Percentiles rank a stretch among this genome's conserved stretches.
Conservation (phyloP, 2,113 vertebrate genomes). For the Henicopernis longicauda region DNA sequence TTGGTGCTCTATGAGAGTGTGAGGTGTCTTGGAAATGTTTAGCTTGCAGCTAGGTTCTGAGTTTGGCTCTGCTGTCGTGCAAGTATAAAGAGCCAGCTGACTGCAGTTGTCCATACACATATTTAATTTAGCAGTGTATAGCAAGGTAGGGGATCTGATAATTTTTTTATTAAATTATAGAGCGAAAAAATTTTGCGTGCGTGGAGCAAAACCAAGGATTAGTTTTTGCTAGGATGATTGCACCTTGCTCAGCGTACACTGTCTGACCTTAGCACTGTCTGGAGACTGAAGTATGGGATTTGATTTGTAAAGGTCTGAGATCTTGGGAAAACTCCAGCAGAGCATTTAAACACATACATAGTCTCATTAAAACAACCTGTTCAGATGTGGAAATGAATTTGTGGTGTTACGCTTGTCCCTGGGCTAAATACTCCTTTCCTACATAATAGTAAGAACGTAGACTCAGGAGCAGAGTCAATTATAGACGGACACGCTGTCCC, state of each 20-base stretch:
- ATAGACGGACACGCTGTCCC: background rate
- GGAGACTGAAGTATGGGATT: background rate
- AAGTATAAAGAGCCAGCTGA: too few species aligned
- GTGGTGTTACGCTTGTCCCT: background rate
- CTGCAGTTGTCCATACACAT: background rate
- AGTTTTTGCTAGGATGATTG: background rate
- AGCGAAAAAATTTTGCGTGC: too few species aligned
- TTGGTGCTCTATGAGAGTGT: fast-evolving
- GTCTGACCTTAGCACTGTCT: background rate
- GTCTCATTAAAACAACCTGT: background rate
- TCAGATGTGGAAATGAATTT: background rate
- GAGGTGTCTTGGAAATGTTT: background rate
- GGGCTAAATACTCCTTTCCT: background rate
- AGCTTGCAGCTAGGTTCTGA: background rate
- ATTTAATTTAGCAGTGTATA: background rate
- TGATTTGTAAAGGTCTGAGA: background rate
- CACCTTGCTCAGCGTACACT: background rate
- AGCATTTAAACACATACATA: background rate
- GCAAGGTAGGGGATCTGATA: background rate
- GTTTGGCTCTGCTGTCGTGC: background rate
- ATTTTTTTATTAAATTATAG: background rate
- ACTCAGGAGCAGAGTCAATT: background rate
- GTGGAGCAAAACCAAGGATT: background rate
- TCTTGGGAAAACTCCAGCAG: background rate
- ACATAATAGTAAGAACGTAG: background rate